A percentile compares a stretch with the other conserved stretches of the same genome.
Evolutionary conservation across 2,113 vertebrate genomes (phyloP).

Genomic region (Cygnus atratus): DNA sequence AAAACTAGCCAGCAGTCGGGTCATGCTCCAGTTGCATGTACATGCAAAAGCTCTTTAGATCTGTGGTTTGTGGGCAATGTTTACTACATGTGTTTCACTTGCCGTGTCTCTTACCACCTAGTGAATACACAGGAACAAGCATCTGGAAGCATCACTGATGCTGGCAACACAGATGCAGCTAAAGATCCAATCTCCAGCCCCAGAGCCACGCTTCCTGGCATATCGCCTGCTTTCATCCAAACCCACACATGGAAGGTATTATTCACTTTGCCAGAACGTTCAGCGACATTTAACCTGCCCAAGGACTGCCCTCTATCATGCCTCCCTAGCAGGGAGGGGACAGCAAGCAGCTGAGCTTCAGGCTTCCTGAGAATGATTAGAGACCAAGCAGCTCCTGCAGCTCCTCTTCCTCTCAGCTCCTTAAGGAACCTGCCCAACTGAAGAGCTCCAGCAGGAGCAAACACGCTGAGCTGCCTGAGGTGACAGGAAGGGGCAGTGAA

Average conservation of each 20-base stretch:
- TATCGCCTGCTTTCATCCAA: fast-evolving
- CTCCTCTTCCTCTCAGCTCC: background rate
- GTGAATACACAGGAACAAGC: background rate
- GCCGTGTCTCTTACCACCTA: background rate
- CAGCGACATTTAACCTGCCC: background rate
- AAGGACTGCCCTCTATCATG: background rate
- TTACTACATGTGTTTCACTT: background rate
- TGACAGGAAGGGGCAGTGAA: fast-evolving
- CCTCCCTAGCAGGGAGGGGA: background rate
- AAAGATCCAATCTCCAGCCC: background rate
- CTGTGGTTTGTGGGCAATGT: background rate
- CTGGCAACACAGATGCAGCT: background rate
- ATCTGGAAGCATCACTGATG: background rate
- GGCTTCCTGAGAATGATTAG: background rate
- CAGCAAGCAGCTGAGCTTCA: background rate
- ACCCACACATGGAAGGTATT: fast-evolving
- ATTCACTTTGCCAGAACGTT: background rate
- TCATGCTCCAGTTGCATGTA: fast-evolving
- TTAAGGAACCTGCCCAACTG: fast-evolving
- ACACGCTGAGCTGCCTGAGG: fast-evolving
- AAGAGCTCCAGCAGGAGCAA: background rate
- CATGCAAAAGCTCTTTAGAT: background rate
- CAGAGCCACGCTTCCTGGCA: background rate
- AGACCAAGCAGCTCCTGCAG: background rate
- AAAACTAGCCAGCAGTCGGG: background rate